Conservation (phyloP, 2,888 invertebrate species). For the Itoplectis maculator region DNA sequence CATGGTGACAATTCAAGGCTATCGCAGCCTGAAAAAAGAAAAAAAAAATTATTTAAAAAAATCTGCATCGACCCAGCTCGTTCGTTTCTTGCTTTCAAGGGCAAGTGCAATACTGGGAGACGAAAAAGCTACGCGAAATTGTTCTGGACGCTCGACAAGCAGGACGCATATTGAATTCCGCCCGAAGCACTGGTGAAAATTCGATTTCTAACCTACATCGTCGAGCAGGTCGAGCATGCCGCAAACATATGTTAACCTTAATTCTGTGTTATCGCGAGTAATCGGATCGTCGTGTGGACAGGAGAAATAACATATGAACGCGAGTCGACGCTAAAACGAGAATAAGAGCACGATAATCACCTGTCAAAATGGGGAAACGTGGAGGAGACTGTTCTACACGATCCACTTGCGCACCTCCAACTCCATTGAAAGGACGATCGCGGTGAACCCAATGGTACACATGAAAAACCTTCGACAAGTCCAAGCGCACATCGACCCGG, state of each 20-base stretch:
- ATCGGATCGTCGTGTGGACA: not conserved
- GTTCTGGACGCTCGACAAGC: not conserved
- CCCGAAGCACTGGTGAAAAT: conserved; percentile 7
- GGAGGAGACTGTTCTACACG: conserved; percentile 71
- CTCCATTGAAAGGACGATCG: conserved; percentile 58
- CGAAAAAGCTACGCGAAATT: not conserved
- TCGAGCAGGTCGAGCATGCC: conserved; percentile 60
- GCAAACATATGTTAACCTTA: conserved; percentile 68
- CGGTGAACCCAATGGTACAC: not conserved
- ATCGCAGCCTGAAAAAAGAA: conserved; percentile 50
- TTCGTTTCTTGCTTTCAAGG: not conserved
- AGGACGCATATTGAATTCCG: not conserved
- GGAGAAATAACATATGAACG: not conserved
- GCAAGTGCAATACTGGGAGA: not conserved
- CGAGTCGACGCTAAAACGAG: conserved; percentile 16
- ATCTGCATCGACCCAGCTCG: not conserved
- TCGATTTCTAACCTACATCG: conserved; percentile 67
- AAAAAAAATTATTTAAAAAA: not conserved
- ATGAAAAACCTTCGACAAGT: not conserved
- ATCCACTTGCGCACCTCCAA: conserved; percentile 61
- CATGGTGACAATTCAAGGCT: conserved; percentile 84
- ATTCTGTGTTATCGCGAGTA: conserved; percentile 14
- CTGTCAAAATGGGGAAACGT: conserved; percentile 77
- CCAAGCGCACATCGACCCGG: not conserved
- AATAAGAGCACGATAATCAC: conserved; percentile 67